A percentile compares a stretch with the other conserved stretches of the same genome.
Evolutionary conservation across 2,888 invertebrate species (phyloP).

Genomic region (Melanchra persicariae): DNA sequence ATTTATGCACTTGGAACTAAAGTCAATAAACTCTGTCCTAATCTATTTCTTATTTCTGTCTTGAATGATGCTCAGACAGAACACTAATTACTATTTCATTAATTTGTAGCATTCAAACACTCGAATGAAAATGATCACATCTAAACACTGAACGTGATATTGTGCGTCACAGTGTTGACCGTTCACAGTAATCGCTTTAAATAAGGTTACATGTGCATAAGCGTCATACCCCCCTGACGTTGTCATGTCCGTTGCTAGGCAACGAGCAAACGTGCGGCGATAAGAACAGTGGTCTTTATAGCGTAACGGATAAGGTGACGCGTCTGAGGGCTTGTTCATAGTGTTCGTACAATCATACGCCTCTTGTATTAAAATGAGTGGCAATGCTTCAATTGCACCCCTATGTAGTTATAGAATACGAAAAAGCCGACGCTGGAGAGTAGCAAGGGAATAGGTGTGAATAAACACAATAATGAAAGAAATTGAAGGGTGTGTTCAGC

Average conservation of each 20-base stretch:
- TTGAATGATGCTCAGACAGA: conserved; percentile 6
- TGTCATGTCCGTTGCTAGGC: conserved; percentile 29
- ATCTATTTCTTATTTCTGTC: conserved; percentile 2
- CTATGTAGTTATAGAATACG: too few relatives aligned
- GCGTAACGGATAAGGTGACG: conserved; percentile 10
- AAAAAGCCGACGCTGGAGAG: too few relatives aligned
- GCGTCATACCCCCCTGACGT: conserved; percentile 33
- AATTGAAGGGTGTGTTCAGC: too few relatives aligned
- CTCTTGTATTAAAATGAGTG: background rate
- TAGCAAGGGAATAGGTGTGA: too few relatives aligned
- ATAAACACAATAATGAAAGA: too few relatives aligned
- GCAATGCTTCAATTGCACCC: too few relatives aligned
- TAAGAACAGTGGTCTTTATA: conserved; percentile 20
- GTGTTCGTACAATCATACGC: background rate
- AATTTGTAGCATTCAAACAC: background rate
- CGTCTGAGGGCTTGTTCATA: background rate
- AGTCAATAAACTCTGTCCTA: conserved; percentile 15
- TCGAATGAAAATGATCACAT: background rate
- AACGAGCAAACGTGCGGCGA: conserved; percentile 32
- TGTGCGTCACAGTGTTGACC: background rate
- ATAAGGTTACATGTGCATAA: conserved; percentile 23
- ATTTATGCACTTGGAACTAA: background rate
- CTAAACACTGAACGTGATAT: background rate
- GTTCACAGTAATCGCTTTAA: conserved; percentile 8
- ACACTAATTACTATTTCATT: conserved; percentile 19